These are phyloP conservation scores for Anoura caudifer DNA, from an alignment of 2,113 vertebrate genomes.

Conservation along the genomic window DNA sequence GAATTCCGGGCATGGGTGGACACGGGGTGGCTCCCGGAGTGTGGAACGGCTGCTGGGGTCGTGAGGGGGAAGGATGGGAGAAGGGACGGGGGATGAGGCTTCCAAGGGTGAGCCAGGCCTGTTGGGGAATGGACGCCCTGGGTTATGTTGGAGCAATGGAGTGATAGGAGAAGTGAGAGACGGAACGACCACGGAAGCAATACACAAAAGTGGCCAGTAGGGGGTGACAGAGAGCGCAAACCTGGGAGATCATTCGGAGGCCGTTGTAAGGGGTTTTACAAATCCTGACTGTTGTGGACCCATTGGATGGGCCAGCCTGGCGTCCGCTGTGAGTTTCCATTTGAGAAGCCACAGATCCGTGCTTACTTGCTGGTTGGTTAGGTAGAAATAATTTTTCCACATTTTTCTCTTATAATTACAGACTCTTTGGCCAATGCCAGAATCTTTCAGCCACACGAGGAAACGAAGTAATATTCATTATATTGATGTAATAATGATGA, in stretches of 20 bases:
- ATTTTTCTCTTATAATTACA: constrained; percentile 18
- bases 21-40: not conserved
- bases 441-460: not conserved
- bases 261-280: not conserved
- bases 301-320: not conserved
- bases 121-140: not conserved
- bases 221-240: not conserved
- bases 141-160: not conserved
- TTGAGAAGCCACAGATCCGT: not conserved
- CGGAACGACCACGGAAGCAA: not conserved
- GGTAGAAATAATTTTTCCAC: not conserved
- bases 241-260: not conserved
- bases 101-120: not conserved
- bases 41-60: not conserved
- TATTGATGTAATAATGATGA: not conserved
- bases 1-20: not conserved
- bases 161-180: not conserved
- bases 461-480: constrained; percentile 2
- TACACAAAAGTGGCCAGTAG: not conserved
- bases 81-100: not conserved
- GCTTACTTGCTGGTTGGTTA: not conserved
- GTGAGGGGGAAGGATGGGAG: not conserved
- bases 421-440: not conserved
- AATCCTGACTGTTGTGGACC: not conserved
- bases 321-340: not conserved